Evolutionary conservation across 2,888 invertebrate species (phyloP).

Genomic region (Hirtodrosophila duncani): DNA sequence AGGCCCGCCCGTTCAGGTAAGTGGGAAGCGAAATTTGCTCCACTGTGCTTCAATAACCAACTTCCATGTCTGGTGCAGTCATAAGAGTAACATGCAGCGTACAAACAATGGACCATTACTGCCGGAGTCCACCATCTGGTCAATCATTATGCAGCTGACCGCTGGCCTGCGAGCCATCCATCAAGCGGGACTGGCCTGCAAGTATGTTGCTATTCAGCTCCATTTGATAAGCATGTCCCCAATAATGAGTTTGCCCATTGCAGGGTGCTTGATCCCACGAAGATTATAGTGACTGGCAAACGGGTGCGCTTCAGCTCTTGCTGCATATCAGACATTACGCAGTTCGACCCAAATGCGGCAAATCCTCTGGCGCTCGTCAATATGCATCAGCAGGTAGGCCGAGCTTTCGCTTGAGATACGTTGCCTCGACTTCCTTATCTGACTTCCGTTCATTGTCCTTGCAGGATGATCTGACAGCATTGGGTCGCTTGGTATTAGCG

Average conservation of each 20-base stretch:
- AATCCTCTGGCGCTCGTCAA: slow-evolving; percentile 84
- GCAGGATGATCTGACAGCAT: slow-evolving; percentile 91
- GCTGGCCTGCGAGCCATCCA: slow-evolving; percentile 95
- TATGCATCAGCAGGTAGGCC: slow-evolving; percentile 82
- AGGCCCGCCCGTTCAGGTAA: slow-evolving; percentile 81
- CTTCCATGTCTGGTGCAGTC: slow-evolving; percentile 53
- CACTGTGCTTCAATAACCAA: not conserved
- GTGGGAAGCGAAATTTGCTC: not conserved
- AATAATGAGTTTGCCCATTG: too few species aligned
- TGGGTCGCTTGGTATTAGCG: slow-evolving; percentile 94
- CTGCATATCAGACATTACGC: slow-evolving; percentile 89
- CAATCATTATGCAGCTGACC: slow-evolving; percentile 95
- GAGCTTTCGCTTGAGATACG: not conserved
- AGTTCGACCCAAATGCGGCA: slow-evolving; percentile 84
- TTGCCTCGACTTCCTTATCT: not conserved
- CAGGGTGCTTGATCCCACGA: slow-evolving; percentile 93
- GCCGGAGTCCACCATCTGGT: slow-evolving; percentile 96
- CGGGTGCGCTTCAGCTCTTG: slow-evolving; percentile 90
- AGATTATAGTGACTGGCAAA: slow-evolving; percentile 89
- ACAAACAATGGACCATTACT: slow-evolving; percentile 85
- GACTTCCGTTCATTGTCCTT: not conserved
- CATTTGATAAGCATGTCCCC: not conserved
- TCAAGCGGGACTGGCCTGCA: slow-evolving; percentile 83
- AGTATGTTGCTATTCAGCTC: too few species aligned
- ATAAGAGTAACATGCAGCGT: slow-evolving; percentile 78